Conservation (phyloP, 1,140 invertebrate genomes). For the Apis laboriosa region DNA sequence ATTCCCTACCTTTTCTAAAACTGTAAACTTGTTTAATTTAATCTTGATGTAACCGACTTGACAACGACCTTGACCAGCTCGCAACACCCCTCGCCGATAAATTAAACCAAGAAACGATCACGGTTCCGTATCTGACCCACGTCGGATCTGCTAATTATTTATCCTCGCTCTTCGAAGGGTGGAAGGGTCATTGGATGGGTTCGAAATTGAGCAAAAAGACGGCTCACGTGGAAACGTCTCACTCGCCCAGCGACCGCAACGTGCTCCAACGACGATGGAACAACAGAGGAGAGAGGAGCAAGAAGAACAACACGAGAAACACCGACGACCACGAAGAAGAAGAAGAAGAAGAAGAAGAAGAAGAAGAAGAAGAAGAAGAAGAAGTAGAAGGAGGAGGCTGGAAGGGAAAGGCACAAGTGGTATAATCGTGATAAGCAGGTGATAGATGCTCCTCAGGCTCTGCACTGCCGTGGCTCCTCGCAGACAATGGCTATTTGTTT, state of each 20-base stretch:
- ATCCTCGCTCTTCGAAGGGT: slow-evolving; percentile 36
- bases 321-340: slow-evolving; percentile 15
- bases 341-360: slow-evolving; percentile 22
- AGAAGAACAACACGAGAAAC: slow-evolving; percentile 16
- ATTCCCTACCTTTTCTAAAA: too few relatives aligned
- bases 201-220: slow-evolving; percentile 56
- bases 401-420: slow-evolving; percentile 74
- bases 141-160: slow-evolving; percentile 58
- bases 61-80: too few relatives aligned
- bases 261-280: slow-evolving; percentile 38
- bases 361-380: slow-evolving; percentile 10
- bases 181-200: slow-evolving; percentile 56
- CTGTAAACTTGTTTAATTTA: too few relatives aligned
- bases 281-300: slow-evolving; percentile 33
- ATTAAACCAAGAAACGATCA: slow-evolving; percentile 5
- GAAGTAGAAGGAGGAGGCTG: slow-evolving; percentile 42
- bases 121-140: slow-evolving; percentile 23
- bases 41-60: too few relatives aligned
- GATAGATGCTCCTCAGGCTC: slow-evolving; percentile 79
- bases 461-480: slow-evolving; percentile 73
- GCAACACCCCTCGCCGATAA: slow-evolving; percentile 6
- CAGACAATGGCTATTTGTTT: slow-evolving; percentile 82
- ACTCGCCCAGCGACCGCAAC: slow-evolving; percentile 30
- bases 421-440: slow-evolving; percentile 82
- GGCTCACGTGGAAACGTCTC: slow-evolving; percentile 53